Evolutionary conservation across 2,797 vertebrate species (phyloP).

Genomic region (Gymnoscopelus microlampas): DNA sequence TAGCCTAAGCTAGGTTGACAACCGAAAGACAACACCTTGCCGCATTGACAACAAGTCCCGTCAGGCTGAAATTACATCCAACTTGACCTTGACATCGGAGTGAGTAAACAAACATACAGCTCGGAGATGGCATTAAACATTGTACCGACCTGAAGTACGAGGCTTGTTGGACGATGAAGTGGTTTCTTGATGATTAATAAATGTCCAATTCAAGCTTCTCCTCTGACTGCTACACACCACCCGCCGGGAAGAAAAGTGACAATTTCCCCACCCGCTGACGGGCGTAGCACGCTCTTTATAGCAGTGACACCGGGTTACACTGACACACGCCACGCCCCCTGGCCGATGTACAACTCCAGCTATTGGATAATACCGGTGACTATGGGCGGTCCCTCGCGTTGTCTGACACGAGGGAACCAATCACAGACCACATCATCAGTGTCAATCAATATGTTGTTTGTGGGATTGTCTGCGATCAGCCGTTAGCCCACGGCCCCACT

Average conservation of each 20-base stretch:
- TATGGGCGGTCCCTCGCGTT: constrained; percentile 42
- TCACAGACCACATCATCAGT: constrained; percentile 3
- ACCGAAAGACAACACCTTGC: background rate
- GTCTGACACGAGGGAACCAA: constrained; percentile 69
- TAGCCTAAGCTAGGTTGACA: too few relatives aligned
- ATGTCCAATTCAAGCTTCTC: constrained; percentile 13
- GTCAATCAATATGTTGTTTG: constrained; percentile 39
- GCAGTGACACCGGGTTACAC: constrained; percentile 25
- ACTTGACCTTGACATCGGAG: constrained; percentile 45
- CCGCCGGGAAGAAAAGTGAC: constrained; percentile 56
- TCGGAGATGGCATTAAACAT: background rate
- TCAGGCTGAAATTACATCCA: background rate
- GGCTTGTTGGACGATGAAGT: constrained; percentile 15
- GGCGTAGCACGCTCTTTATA: constrained; percentile 58
- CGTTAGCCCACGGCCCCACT: too few relatives aligned
- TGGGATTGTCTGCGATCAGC: background rate
- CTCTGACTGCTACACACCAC: constrained; percentile 30
- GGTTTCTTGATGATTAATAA: background rate
- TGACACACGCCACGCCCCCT: background rate
- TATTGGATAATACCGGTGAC: constrained; percentile 35
- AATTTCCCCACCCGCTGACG: constrained; percentile 29
- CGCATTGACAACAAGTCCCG: background rate
- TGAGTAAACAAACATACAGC: background rate
- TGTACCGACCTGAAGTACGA: constrained; percentile 65
- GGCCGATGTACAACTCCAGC: accelerated